phyloP scores from a whole-genome alignment of 2,797 vertebrate species.

The Cryptoprocta ferox region DNA sequence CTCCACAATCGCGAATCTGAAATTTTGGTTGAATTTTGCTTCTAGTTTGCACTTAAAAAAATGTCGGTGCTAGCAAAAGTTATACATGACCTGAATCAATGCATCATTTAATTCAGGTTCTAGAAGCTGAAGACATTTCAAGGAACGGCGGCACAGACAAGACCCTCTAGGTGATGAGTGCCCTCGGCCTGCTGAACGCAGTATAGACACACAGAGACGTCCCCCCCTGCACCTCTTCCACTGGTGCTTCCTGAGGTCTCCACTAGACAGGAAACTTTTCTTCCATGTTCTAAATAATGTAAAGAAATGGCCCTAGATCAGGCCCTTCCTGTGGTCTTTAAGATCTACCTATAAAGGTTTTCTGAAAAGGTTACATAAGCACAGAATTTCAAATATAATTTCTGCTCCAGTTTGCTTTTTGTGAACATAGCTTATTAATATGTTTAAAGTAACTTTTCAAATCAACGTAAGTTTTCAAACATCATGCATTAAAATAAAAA shows the following conservation, averaged over 20 bases:
- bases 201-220: not conserved
- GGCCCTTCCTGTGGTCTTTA: not conserved
- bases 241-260: not conserved
- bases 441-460: not conserved
- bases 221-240: not conserved
- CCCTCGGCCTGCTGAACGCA: not conserved
- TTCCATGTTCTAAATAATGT: not conserved
- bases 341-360: not conserved
- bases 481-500: not conserved
- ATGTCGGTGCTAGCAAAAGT: not conserved
- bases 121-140: not conserved
- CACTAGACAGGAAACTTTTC: not conserved
- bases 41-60: not conserved
- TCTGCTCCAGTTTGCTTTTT: not conserved
- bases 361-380: not conserved
- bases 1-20: not conserved
- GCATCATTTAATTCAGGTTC: not conserved
- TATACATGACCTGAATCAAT: not conserved
- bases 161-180: not conserved
- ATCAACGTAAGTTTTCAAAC: not conserved
- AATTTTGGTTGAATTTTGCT: not conserved
- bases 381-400: not conserved
- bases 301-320: not conserved
- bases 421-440: not conserved
- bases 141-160: not conserved